These are phyloP conservation scores for Calameuta pallipes DNA, from an alignment of 2,888 invertebrate genomes.

Conservation along the genomic window DNA sequence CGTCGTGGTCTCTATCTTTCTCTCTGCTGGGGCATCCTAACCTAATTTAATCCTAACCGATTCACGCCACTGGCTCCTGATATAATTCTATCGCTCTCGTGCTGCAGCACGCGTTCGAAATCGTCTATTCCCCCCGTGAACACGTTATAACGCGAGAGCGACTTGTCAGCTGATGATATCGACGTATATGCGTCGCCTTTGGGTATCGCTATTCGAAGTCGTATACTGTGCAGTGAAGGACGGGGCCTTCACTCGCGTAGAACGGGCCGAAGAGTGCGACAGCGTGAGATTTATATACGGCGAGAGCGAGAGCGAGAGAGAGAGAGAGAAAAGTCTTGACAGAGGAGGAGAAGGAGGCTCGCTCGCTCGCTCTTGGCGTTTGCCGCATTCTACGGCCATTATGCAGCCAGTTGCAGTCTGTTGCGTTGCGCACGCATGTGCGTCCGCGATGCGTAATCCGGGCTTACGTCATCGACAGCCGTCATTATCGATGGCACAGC, in stretches of 20 bases:
- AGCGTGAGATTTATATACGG: too few relatives aligned
- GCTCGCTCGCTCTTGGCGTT: conserved; percentile 16
- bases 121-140: too few relatives aligned
- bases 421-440: conserved; percentile 25
- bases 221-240: conserved; percentile 38
- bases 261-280: too few relatives aligned
- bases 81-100: too few relatives aligned
- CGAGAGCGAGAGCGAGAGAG: background rate
- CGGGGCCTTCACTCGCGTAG: conserved; percentile 46
- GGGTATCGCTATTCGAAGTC: conserved; percentile 19
- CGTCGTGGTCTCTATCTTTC: background rate
- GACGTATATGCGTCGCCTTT: conserved; percentile 21
- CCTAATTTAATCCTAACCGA: too few relatives aligned
- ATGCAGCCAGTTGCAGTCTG: conserved; percentile 31
- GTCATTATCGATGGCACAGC: background rate
- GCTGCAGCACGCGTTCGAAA: too few relatives aligned
- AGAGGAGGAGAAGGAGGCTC: background rate
- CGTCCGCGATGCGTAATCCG: conserved; percentile 42
- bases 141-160: background rate
- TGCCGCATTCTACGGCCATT: conserved; percentile 40
- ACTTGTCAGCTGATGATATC: conserved; percentile 45
- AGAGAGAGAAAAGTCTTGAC: conserved; percentile 7
- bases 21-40: too few relatives aligned
- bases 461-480: conserved; percentile 41
- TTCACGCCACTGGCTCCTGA: too few relatives aligned